Conservation (phyloP, 2,888 invertebrate genomes). For the Lingula anatina region DNA sequence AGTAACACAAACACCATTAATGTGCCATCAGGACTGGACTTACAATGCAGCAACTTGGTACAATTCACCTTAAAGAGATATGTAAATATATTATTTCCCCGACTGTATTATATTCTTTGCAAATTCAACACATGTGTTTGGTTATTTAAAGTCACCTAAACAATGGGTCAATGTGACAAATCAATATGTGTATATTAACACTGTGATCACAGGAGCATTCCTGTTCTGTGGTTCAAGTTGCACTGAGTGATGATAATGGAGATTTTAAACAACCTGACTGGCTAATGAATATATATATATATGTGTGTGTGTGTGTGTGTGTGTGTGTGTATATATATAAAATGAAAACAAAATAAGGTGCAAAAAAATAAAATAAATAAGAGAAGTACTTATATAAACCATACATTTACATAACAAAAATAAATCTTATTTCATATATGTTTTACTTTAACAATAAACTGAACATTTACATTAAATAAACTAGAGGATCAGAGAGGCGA, state of each 20-base stretch:
- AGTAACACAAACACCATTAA: conserved; percentile 29
- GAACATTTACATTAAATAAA: neutral
- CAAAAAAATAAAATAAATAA: neutral
- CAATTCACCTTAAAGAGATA: conserved; percentile 20
- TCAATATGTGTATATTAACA: too few species aligned
- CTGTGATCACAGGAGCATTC: too few species aligned
- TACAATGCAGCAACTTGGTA: conserved; percentile 19
- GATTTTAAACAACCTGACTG: neutral
- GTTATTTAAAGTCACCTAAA: neutral
- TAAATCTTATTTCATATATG: too few species aligned
- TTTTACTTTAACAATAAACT: too few species aligned
- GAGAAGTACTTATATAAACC: neutral
- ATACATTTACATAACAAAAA: too few species aligned
- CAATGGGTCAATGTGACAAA: neutral
- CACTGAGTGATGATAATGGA: neutral
- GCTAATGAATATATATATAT: neutral
- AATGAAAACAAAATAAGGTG: neutral
- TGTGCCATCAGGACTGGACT: conserved; percentile 21
- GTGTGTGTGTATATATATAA: too few species aligned
- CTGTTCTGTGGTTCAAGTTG: neutral
- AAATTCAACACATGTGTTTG: too few species aligned
- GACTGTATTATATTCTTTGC: too few species aligned
- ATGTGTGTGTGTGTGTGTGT: too few species aligned
- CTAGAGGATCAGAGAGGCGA: too few species aligned
- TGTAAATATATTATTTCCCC: too few species aligned